Base-by-base conservation (phyloP, 1,140 invertebrate species). In the Scaptomyza pallida region DNA sequence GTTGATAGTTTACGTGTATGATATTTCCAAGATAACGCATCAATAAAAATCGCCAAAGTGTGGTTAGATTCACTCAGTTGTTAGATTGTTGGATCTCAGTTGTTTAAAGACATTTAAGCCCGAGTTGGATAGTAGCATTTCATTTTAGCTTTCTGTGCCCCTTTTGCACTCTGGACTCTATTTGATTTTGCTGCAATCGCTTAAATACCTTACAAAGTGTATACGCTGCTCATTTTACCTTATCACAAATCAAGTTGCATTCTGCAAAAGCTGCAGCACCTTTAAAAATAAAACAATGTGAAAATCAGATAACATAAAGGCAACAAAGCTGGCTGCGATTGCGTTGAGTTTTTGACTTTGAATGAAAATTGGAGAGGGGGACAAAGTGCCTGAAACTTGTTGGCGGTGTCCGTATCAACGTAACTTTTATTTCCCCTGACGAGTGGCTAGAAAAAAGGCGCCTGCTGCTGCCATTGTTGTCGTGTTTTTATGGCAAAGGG, bases 201-300 rank as follows among this genome's bases (percentile, higher is more conserved):
- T 85, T 86, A 80, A 85, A 86, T 85, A 86, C 86, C 77, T 86
- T 80, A 69, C 81, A 75, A 77, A 80, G 71, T 85, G 81, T 80
- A 68, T 62, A 56, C 60, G 70, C 71, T 60, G 45, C 75, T 83
- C 79, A 72, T 63, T 54, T 83, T 83, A 83, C 78, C 43, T 23
- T 23, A 23, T 41, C 45, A 71, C 4, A 62, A 26, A 62, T 26
- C 21, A 23, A 70, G 43, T 43, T 55, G 19, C 48, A 51, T 3
- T 10, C 21, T 56, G 52, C 40, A 47, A 61, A 30, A 19, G 30
- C n/a, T 37, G 48, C 30, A 48, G 21, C n/a, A n/a, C 56, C 55
- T 54, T 40, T 26, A 12, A 56, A 48, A 44, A 62, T 35, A 74
- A 57, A 73, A 55, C 16, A 63, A 72, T 48, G 54, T 43, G 48